Evolutionary conservation across 1,140 invertebrate species (phyloP), one percentile per base, ranked within the genome.

Genomic region (Drosophila parvula): DNA sequence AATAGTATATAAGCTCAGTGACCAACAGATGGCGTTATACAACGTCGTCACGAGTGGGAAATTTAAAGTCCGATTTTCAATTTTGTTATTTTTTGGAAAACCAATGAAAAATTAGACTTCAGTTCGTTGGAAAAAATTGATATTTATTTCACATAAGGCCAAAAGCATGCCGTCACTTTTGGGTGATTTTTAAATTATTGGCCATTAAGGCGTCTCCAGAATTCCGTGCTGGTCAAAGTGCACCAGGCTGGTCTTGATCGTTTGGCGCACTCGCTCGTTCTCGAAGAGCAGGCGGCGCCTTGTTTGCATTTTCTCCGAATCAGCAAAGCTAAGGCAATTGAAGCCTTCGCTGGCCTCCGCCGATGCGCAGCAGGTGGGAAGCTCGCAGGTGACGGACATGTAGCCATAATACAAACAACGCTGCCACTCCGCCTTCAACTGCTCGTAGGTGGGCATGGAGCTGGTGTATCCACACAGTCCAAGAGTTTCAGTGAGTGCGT

Each of bases 401-500:
- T 88, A 90, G 0, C 58, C 85, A 58, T 79, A 80, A 55, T 74
- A 80, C 4, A 82, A 91, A 9, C 81, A 90, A 8, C 91, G 75
- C 9, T 79, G 55, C 32, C 94, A 40, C 40, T 75, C 57, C 0
- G 64, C 61, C 5, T 82, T 40, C 0, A 94, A 7, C 4, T 91
- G 74, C 0, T 74, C 64, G 36, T 91, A 59, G 4, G 77, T 93
- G 0, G 93, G 93, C 5, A 92, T 12, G 2, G 47, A 4, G 5
- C 48, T 18, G 0, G 73, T 79, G 58, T 92, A 93, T 0, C 79
- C 70, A 0, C 93, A 55, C 12, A 64, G 69, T 3, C 53, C 60
- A 80, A 94, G 88, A 4, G 91, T 93, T 6, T 57, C 7, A 0
- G 67, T 48, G 11, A 94, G 61, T 0, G 68, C 71, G 3, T 64